Evolutionary conservation across 2,888 invertebrate species (phyloP).

Genomic region (Leptodirus hochenwartii): DNA sequence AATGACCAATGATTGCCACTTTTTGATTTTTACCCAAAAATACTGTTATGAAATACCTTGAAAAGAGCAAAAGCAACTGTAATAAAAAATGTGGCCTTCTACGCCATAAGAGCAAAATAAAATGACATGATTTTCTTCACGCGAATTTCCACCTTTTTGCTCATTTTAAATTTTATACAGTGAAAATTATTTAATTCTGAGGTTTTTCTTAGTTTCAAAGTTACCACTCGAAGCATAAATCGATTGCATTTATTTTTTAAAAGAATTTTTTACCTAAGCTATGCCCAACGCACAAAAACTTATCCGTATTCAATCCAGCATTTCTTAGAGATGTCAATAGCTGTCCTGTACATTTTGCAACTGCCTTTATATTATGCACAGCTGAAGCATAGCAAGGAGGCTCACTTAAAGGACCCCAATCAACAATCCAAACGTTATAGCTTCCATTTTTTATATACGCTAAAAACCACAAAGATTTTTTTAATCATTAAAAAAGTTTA

Average conservation of each 20-base stretch:
- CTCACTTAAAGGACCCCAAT: conserved; percentile 54
- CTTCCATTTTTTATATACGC: conserved; percentile 55
- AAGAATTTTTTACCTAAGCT: conserved; percentile 26
- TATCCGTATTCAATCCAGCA: conserved; percentile 43
- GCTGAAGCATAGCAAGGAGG: conserved; percentile 50
- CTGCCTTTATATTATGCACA: conserved; percentile 54
- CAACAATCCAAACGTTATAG: conserved; percentile 59
- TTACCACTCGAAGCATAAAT: conserved; percentile 1
- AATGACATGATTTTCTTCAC: too few relatives aligned
- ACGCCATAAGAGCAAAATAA: too few relatives aligned
- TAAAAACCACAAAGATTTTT: conserved; percentile 22
- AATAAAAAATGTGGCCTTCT: too few relatives aligned
- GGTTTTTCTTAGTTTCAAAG: too few relatives aligned
- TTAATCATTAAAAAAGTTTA: too few relatives aligned
- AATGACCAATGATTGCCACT: too few relatives aligned
- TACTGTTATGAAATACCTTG: too few relatives aligned
- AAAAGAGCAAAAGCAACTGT: too few relatives aligned
- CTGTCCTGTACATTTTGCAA: conserved; percentile 49
- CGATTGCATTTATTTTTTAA: conserved; percentile 2
- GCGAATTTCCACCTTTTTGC: too few relatives aligned
- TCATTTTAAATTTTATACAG: not conserved
- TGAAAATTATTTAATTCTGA: not conserved
- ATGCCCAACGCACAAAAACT: conserved; percentile 59
- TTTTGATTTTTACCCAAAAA: too few relatives aligned
- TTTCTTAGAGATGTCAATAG: conserved; percentile 41